Evolutionary conservation across 2,113 vertebrate species (phyloP), one percentile per base, ranked within the genome.

Genomic region (Seriola aureovittata): DNA sequence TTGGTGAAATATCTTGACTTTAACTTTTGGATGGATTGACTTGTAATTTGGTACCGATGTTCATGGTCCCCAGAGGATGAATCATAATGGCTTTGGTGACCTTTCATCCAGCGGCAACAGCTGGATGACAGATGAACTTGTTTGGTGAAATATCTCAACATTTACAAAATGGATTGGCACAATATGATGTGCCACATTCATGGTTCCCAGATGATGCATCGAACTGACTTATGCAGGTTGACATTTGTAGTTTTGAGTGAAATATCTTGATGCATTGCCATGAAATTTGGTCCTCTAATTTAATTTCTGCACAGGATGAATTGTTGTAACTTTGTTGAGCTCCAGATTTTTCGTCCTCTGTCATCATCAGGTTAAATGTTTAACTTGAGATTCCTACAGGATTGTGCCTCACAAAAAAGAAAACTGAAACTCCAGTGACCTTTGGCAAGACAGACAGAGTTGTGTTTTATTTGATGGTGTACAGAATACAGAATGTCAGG

Each of bases 401-500:
- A 40, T 12, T 9, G 21, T 46, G 48, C 3, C 46, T 71, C 17
- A 29, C 4, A 32, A 66, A 32, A 42, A 46, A 54, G 46, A 75
- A 12, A 59, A 54, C 38, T 67, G 25, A 71, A 42, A 58, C 14
- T 64, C 38, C 4, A 17, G n/a, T 25, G 40, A 63, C 7, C 38
- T 82, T 50, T 68, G 12, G 8, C 11, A 29, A 44, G 4, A 25
- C 34, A 44, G 4, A 25, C 34, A 46, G 25, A 10, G 52, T 57
- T 32, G 36, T 54, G 19, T 42, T 62, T 70, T 25, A 55, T 63
- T 59, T 81, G 40, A 85, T 77, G 14, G 6, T 25, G 23, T 23
- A 6, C 14, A 58, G 11, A 46, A 62, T 54, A 23, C 44, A 66
- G n/a, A 80, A 55, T 46, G 71, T 62, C 71, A 69, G 60, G 62